Conservation (phyloP, 1,140 invertebrate species). For the Mycetomoellerius zeteki region DNA sequence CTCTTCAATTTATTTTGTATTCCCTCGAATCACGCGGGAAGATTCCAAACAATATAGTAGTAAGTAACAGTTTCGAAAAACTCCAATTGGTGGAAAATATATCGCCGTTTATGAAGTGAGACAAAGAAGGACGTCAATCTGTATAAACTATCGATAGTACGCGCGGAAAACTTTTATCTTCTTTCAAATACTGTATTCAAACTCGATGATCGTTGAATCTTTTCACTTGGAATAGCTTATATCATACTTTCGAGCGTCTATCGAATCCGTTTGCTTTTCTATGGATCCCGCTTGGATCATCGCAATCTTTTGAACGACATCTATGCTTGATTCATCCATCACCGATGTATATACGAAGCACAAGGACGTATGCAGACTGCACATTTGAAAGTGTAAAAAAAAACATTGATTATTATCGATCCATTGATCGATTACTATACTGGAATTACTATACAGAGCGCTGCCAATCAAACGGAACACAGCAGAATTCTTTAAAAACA, state of each 20-base stretch:
- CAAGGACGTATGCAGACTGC: background rate
- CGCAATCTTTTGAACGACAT: conserved; percentile 8
- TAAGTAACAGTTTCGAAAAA: background rate
- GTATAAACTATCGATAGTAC: background rate
- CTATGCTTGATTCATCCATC: conserved; percentile 43
- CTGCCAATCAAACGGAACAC: background rate
- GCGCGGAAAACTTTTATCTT: background rate
- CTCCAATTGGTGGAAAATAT: background rate
- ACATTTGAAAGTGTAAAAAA: conserved; percentile 38
- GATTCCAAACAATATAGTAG: background rate
- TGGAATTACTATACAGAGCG: background rate
- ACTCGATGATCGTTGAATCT: conserved; percentile 23
- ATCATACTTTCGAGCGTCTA: conserved; percentile 13
- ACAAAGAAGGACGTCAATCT: background rate
- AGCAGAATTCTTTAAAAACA: background rate
- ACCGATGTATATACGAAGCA: conserved; percentile 11
- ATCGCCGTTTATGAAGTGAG: background rate
- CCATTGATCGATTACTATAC: conserved; percentile 24
- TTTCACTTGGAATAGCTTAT: conserved; percentile 12
- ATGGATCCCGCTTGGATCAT: conserved; percentile 22
- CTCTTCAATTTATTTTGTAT: background rate
- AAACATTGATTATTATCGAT: conserved; percentile 32
- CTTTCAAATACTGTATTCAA: background rate
- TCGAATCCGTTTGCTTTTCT: conserved; percentile 27
- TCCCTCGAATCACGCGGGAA: background rate